phyloP scores from a whole-genome alignment of 2,797 vertebrate species.

The Tragopan temminckii region DNA sequence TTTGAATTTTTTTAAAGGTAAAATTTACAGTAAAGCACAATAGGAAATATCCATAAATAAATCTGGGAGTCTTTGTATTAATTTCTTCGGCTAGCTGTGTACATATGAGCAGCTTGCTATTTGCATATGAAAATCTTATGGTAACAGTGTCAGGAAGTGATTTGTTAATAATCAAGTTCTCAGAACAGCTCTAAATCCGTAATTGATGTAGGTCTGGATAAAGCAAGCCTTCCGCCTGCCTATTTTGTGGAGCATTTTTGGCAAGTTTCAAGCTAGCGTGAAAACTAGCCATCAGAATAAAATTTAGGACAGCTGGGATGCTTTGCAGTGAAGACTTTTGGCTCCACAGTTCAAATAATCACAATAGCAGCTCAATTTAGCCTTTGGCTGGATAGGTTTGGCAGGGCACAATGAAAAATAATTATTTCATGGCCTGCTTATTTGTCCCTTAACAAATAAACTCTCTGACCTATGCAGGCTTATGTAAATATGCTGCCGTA shows the following conservation, averaged over 20 bases:
- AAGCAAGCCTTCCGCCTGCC: slow-evolving; percentile 75
- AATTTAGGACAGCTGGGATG: slow-evolving; percentile 88
- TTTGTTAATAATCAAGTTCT: slow-evolving; percentile 86
- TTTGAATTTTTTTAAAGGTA: slow-evolving; percentile 35
- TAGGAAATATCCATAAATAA: slow-evolving; percentile 74
- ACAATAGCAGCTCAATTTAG: slow-evolving; percentile 87
- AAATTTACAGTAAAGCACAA: slow-evolving; percentile 68
- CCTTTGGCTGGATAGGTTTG: slow-evolving; percentile 86
- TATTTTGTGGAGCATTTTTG: slow-evolving; percentile 81
- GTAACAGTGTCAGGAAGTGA: slow-evolving; percentile 81
- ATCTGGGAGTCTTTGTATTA: slow-evolving; percentile 75
- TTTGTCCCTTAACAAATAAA: slow-evolving; percentile 86
- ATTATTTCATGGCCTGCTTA: slow-evolving; percentile 89
- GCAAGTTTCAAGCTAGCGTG: slow-evolving; percentile 83
- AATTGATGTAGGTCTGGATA: slow-evolving; percentile 82
- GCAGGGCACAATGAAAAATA: slow-evolving; percentile 88
- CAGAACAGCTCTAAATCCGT: slow-evolving; percentile 82
- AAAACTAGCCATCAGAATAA: slow-evolving; percentile 85
- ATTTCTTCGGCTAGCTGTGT: slow-evolving; percentile 74
- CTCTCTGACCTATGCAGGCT: slow-evolving; percentile 81
- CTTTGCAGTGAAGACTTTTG: slow-evolving; percentile 85
- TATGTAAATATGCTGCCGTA: slow-evolving; percentile 80
- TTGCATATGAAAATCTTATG: slow-evolving; percentile 83
- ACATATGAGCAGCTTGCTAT: slow-evolving; percentile 74
- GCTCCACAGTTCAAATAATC: slow-evolving; percentile 85